Conservation (phyloP, 2,888 invertebrate genomes). For the Sphaerophoria rueppellii region DNA sequence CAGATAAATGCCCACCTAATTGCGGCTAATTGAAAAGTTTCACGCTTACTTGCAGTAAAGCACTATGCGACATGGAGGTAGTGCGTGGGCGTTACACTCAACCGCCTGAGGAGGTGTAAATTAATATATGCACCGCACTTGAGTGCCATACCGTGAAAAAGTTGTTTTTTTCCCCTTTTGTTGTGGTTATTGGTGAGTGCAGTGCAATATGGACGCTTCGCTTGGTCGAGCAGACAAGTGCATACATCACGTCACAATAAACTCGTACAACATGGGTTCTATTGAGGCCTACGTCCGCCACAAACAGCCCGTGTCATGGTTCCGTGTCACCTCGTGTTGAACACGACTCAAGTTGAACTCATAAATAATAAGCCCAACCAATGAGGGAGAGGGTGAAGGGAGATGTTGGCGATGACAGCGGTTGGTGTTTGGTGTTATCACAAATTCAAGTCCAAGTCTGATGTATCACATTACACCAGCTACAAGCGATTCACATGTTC, state of each 20-base stretch:
- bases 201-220: conserved; percentile 25
- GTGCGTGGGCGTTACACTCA: conserved; percentile 66
- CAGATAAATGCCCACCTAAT: conserved; percentile 62
- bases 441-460: conserved; percentile 27
- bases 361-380: conserved; percentile 64
- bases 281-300: neutral
- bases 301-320: conserved; percentile 32
- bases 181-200: neutral
- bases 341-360: conserved; percentile 69
- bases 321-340: conserved; percentile 63
- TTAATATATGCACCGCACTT: conserved; percentile 50
- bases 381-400: conserved; percentile 32
- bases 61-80: conserved; percentile 31
- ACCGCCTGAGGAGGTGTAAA: conserved; percentile 62
- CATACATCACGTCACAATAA: conserved; percentile 46
- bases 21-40: conserved; percentile 72
- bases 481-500: conserved; percentile 71
- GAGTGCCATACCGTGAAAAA: conserved; percentile 62
- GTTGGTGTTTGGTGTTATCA: conserved; percentile 53
- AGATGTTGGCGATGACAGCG: conserved; percentile 36
- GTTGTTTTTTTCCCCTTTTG: conserved; percentile 21
- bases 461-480: conserved; percentile 72
- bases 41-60: conserved; percentile 59
- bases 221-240: conserved; percentile 35
- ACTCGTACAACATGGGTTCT: neutral